Base-by-base conservation (phyloP, 2,888 invertebrate species). In the Caradrina clavipalpis region DNA sequence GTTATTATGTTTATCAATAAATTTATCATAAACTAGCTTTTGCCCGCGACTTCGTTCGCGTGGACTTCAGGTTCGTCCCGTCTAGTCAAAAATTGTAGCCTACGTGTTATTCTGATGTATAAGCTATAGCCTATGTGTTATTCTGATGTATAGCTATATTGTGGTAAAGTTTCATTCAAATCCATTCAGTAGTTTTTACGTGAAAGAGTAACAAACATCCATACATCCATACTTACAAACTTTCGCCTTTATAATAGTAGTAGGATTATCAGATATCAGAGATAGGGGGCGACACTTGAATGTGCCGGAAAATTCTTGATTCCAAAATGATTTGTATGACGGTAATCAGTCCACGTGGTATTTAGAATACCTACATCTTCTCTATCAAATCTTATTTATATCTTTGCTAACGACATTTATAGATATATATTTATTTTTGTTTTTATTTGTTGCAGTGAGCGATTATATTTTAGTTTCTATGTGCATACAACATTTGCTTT, bases 211-310 rank as follows among this genome's bases (percentile, higher is more conserved):
- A n/a, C n/a, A n/a, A n/a, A n/a, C n/a, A n/a, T n/a, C n/a, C n/a
- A n/a, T n/a, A n/a, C n/a, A n/a, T n/a, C n/a, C n/a, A n/a, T n/a
- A n/a, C n/a, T n/a, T n/a, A n/a, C n/a, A n/a, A n/a, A n/a, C n/a
- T n/a, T n/a, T n/a, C n/a, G n/a, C n/a, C n/a, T n/a, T n/a, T n/a
- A n/a, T n/a, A n/a, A n/a, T n/a, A n/a, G n/a, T n/a, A n/a, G n/a
- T n/a, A n/a, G n/a, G n/a, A n/a, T 56, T 71, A 61, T 78, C 74
- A 53, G 67, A 62, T 80, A 80, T 45, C 42, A 22, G 56, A 73
- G 60, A 63, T 71, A 67, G 35, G 10, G 47, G 39, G 53, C 35
- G 63, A 67, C 66, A 62, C n/a, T 56, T 49, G 17, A 26, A 26
- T 26, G 19, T 53, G 21, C 54, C 51, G 39, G 19, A 31, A 55